Evolutionary conservation across 2,888 invertebrate species (phyloP).

Genomic region (Clepsis dumicolana): DNA sequence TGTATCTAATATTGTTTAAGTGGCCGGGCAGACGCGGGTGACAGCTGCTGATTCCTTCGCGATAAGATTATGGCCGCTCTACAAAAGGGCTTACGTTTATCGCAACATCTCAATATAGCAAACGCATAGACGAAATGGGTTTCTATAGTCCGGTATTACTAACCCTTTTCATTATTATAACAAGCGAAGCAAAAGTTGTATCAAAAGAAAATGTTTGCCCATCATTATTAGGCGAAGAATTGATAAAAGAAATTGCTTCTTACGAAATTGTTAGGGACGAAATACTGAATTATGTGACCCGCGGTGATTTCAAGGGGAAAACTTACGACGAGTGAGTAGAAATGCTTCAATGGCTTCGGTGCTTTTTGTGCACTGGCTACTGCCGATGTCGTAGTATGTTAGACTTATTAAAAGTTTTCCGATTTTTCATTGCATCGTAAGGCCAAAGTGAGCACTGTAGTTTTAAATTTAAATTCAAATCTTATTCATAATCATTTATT

Average conservation of each 20-base stretch:
- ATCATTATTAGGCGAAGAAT: conserved; percentile 68
- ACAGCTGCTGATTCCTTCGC: conserved; percentile 42
- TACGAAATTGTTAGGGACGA: conserved; percentile 80
- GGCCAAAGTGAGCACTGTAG: no score
- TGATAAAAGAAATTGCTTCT: conserved; percentile 86
- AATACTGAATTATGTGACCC: conserved; percentile 82
- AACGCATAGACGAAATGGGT: conserved; percentile 59
- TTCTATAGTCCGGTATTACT: conserved; percentile 53
- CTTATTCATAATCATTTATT: no score
- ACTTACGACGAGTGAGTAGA: conserved; percentile 84
- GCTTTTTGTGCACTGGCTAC: not conserved
- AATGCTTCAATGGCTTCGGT: not conserved
- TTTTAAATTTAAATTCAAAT: no score
- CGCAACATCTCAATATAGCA: conserved; percentile 56
- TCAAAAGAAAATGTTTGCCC: conserved; percentile 65
- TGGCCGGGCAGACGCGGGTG: conserved; percentile 14
- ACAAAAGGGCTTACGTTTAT: conserved; percentile 54
- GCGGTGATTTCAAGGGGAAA: conserved; percentile 84
- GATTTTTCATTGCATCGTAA: no score
- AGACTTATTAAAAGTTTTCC: no score
- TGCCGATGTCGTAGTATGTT: not conserved
- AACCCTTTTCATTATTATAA: conserved; percentile 56
- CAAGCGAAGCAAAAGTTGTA: conserved; percentile 61
- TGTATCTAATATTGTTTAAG: conserved; percentile 30
- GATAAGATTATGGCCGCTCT: conserved; percentile 60